Base-by-base conservation (phyloP, 2,113 vertebrate genomes). In the Motacilla tschutschensis region DNA sequence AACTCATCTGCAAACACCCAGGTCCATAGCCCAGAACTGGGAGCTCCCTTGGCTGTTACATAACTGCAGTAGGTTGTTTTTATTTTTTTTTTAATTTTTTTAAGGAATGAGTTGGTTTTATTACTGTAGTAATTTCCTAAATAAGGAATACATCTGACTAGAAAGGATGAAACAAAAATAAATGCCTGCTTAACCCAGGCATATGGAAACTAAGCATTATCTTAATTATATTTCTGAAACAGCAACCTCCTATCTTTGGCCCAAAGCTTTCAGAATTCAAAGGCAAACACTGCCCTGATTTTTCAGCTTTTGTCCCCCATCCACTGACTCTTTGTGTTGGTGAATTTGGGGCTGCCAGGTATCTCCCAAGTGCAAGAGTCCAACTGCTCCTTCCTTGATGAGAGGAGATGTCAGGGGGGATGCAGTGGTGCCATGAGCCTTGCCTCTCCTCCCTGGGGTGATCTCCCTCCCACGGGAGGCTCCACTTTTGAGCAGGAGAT, bases 121-220 rank as follows among this genome's bases (percentile, higher is more conserved):
- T 95, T 94, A 67, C 48, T 72, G 65, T 79, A 76, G 48, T 85
- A 92, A 71, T 77, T 94, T 88, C 58, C 87, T 50, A 84, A 91
- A 89, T 86, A 91, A 84, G 73, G 53, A 84, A 79, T 13, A 0
- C 50, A 80, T 86, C 66, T 81, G 55, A 81, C 47, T 81, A 77
- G 87, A 87, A 87, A 83, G 72, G 60, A 89, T 74, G 33, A 80
- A 78, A 70, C 50, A n/a, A 92, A 92, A 92, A 92, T 85, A 88
- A 88, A 90, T 35, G 72, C 66, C 62, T 65, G 62, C 40, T 95
- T 85, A 87, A 79, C 69, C 35, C 72, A 77, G 57, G 79, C 86
- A 70, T 59, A 74, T 81, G 80, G 86, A 74, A 90, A 84, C 44
- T 10, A 62, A 81, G 44, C 2, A 14, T 73, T 76, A 77, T 86